Conservation (phyloP, 2,797 vertebrate species). For the Acanthurus leucopareius region DNA sequence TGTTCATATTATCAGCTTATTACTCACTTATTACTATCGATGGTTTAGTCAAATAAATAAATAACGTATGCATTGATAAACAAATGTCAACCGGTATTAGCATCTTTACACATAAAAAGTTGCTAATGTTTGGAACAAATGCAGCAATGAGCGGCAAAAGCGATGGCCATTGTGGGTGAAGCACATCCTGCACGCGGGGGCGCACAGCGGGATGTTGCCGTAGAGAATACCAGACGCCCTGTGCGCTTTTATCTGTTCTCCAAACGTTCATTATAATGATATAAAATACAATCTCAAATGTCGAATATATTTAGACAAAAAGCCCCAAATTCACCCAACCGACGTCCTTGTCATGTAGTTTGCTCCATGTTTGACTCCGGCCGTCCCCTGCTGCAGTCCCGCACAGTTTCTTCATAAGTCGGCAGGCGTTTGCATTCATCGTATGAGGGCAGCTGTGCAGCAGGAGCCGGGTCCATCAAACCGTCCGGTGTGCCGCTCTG, state of each 20-base stretch:
- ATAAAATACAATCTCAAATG: neutral
- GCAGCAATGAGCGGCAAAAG: neutral
- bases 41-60: neutral
- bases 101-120: neutral
- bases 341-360: slow-evolving; percentile 26
- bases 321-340: neutral
- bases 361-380: slow-evolving; percentile 14
- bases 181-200: neutral
- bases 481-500: slow-evolving; percentile 48
- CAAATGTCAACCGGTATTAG: too few species aligned
- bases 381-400: slow-evolving; percentile 18
- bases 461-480: neutral
- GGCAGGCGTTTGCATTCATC: slow-evolving; percentile 78
- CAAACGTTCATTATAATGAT: neutral
- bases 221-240: neutral
- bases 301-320: neutral
- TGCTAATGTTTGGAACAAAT: neutral
- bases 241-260: neutral
- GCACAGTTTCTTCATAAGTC: slow-evolving; percentile 79
- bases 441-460: slow-evolving; percentile 69
- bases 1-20: too few species aligned
- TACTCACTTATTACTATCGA: too few species aligned
- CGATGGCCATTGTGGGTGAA: neutral
- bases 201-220: neutral
- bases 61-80: neutral